Conservation (phyloP, 2,113 vertebrate species). For the Stegastes partitus region DNA sequence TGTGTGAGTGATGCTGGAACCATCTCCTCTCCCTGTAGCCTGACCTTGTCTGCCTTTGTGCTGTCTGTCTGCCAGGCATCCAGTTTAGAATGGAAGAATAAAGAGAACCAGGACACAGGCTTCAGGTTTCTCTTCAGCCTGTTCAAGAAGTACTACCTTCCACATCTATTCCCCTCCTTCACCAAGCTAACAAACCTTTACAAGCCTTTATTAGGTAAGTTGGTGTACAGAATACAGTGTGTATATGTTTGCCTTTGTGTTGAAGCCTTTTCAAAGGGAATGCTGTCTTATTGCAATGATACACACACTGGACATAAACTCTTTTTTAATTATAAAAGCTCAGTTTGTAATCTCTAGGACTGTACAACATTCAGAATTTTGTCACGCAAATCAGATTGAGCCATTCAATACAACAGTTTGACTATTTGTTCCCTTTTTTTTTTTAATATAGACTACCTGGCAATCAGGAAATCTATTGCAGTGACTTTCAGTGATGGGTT, state of each 20-base stretch:
- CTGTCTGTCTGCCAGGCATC: slow-evolving; percentile 87
- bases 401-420: no score
- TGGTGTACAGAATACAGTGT: not conserved
- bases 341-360: not conserved
- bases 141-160: slow-evolving; percentile 98
- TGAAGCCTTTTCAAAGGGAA: not conserved
- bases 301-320: not conserved
- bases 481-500: no score
- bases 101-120: slow-evolving; percentile 95
- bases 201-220: slow-evolving; percentile 96
- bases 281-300: slow-evolving; percentile 13
- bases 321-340: no score
- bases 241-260: not conserved
- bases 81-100: slow-evolving; percentile 97
- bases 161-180: slow-evolving; percentile 96
- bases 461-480: no score
- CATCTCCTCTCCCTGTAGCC: slow-evolving; percentile 28
- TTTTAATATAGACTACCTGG: no score
- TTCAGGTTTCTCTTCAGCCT: slow-evolving; percentile 98
- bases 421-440: no score
- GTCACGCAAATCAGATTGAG: no score
- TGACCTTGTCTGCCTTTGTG: slow-evolving; percentile 70
- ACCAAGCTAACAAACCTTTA: slow-evolving; percentile 97
- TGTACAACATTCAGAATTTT: no score
- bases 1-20: slow-evolving; percentile 42